Conservation (phyloP, 64 coral and sea anemone genomes). For the Porites lutea region DNA sequence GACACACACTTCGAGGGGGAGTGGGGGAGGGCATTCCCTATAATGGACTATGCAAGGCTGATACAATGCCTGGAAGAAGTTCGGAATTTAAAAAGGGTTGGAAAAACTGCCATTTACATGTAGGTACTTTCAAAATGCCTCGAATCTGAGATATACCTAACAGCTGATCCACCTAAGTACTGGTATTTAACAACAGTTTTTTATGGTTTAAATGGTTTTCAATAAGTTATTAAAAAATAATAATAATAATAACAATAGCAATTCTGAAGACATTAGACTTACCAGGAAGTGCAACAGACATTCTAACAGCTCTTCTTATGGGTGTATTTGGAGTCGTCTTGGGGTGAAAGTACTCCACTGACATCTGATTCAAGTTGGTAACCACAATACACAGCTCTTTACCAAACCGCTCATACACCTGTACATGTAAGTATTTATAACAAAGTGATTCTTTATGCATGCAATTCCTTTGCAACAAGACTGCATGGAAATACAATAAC, state of each 20-base stretch:
- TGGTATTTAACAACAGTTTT: neutral
- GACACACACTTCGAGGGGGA: too few relatives aligned
- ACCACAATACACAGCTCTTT: constrained; percentile 95
- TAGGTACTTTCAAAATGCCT: too few relatives aligned
- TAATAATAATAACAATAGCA: neutral
- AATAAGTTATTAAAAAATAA: neutral
- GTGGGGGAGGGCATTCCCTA: too few relatives aligned
- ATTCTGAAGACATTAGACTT: neutral
- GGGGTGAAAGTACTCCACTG: constrained; percentile 97
- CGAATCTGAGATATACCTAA: too few relatives aligned
- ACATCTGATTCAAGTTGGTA: constrained; percentile 97
- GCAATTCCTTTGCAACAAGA: too few relatives aligned
- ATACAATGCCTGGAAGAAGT: too few relatives aligned
- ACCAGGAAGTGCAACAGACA: constrained; percentile 98
- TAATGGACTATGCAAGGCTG: too few relatives aligned
- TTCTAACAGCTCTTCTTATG: constrained; percentile 93
- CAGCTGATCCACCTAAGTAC: neutral
- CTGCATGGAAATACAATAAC: too few relatives aligned
- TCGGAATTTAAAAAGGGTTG: too few relatives aligned
- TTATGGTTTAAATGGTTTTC: too few relatives aligned
- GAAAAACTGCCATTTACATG: too few relatives aligned
- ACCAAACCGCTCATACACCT: constrained; percentile 85
- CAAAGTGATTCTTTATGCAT: neutral
- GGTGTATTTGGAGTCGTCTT: constrained; percentile 98
- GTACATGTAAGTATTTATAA: neutral